phyloP scores from a whole-genome alignment of 2,113 vertebrate species.

The Malurus melanocephalus region DNA sequence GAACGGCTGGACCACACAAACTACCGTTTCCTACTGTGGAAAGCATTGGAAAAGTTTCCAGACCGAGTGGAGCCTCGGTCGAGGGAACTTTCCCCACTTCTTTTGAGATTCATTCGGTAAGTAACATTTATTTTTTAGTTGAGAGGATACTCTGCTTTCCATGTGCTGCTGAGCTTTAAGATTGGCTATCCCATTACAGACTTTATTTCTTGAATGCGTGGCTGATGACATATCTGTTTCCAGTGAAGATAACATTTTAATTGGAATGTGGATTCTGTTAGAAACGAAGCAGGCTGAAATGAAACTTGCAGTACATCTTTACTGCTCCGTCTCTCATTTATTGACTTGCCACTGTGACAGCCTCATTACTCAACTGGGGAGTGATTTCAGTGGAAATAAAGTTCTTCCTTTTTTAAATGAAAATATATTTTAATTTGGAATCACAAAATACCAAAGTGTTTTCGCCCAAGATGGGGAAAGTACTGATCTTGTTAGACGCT shows the following conservation, averaged over 20 bases:
- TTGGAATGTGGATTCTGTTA: background rate
- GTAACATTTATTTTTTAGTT: background rate
- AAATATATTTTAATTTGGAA: background rate
- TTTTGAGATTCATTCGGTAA: conserved; percentile 91
- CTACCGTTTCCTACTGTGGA: conserved; percentile 91
- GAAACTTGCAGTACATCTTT: background rate
- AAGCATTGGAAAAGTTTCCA: conserved; percentile 84
- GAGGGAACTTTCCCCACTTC: conserved; percentile 88
- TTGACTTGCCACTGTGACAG: background rate
- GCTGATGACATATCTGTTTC: background rate
- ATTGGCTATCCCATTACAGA: background rate
- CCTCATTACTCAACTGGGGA: background rate
- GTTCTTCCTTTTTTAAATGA: background rate
- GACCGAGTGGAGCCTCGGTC: conserved; percentile 90
- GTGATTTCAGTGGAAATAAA: background rate
- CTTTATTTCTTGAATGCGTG: background rate
- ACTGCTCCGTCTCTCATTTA: background rate
- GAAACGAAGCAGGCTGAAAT: background rate
- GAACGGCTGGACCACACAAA: conserved; percentile 90
- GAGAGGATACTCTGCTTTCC: background rate
- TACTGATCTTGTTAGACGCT: background rate
- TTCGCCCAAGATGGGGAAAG: background rate
- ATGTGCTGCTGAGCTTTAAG: background rate
- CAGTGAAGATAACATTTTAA: background rate
- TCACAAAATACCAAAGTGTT: background rate